Conservation (phyloP, 2,113 vertebrate species). For the Elachura formosa region DNA sequence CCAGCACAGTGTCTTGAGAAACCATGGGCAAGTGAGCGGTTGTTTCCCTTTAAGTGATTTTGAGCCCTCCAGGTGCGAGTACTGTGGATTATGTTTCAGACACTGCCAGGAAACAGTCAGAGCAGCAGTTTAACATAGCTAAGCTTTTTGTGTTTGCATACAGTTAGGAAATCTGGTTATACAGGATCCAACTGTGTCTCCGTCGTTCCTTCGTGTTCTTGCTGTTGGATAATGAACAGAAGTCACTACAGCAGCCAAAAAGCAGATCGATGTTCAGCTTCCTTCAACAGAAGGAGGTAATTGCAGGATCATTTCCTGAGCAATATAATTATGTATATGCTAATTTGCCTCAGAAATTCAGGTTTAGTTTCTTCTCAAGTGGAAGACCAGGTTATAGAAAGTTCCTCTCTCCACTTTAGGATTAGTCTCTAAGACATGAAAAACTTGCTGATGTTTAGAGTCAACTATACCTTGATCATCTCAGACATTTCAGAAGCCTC, state of each 20-base stretch:
- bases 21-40: neutral
- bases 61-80: neutral
- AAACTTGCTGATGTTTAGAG: neutral
- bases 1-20: neutral
- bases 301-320: conserved; percentile 36
- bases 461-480: neutral
- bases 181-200: conserved; percentile 28
- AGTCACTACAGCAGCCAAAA: conserved; percentile 17
- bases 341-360: conserved; percentile 19
- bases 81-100: neutral
- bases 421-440: neutral
- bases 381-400: neutral
- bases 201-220: neutral
- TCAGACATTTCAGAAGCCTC: neutral
- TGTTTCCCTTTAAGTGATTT: neutral
- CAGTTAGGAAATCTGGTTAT: conserved; percentile 35
- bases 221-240: conserved; percentile 32
- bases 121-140: conserved; percentile 8
- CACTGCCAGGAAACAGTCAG: conserved; percentile 2
- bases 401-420: neutral
- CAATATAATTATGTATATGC: conserved; percentile 22
- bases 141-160: conserved; percentile 22
- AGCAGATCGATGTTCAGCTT: neutral
- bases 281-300: conserved; percentile 4
- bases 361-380: neutral